Evolutionary conservation across 2,888 invertebrate genomes (phyloP), one percentile per base, ranked within the genome.

Genomic region (Synergus itoensis): DNA sequence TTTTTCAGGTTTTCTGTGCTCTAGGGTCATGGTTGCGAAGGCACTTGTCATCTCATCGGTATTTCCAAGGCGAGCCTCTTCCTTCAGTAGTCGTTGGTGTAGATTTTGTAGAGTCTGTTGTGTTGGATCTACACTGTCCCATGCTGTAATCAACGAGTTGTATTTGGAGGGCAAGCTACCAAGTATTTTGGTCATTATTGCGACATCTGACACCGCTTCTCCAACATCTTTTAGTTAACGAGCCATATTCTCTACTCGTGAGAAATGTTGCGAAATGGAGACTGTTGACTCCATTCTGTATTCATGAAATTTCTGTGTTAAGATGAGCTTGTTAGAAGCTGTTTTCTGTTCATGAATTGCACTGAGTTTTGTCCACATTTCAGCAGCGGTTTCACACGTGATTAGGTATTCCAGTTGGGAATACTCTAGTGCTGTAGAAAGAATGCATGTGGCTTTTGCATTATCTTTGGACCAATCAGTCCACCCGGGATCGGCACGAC

Each of bases 151-250:
- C 3, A 82, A 67, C 2, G 80, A 14, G 63, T 81, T 79, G 41
- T 64, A 83, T 76, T 81, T 82, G 48, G 77, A n/a, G 18, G 81
- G 82, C 28, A 28, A 3, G 28, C 28, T 28, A 28, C 28, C 21
- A 83, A 73, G 16, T 8, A 83, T 81, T 63, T 82, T 83, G 0
- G 83, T 78, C 78, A 81, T 81, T 11, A 84, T 78, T 1, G 80
- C 73, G 4, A 80, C 40, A 21, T 81, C 63, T 1, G 81, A 82
- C 9, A 82, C 48, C 3, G n/a, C 12, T 69, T 84, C 82, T 18
- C 77, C 82, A 12, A 84, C 9, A 67, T 82, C 81, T 18, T 77
- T 78, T 16, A 81, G 21, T 48, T 79, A 79, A 64, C 73, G 67
- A 18, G 80, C 81, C 76, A 83, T 80, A 64, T 83, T 82, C 57